Evolutionary conservation across 2,797 vertebrate species (phyloP).

Genomic region (Margarornis squamiger): DNA sequence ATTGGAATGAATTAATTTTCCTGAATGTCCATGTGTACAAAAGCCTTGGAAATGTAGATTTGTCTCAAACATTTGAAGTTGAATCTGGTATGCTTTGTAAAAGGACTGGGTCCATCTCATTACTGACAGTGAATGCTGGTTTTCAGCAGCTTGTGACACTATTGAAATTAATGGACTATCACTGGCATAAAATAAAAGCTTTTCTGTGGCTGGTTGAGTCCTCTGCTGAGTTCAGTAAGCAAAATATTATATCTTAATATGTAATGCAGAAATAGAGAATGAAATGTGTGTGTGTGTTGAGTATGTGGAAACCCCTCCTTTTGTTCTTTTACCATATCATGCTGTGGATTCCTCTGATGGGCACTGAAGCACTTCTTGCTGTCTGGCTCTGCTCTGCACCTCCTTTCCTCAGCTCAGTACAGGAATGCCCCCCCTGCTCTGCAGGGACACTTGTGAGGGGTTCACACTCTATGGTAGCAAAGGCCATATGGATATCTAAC

Average conservation of each 20-base stretch:
- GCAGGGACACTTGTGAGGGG: background rate
- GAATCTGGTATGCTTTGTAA: background rate
- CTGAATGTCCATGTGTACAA: background rate
- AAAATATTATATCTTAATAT: background rate
- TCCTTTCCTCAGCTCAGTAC: background rate
- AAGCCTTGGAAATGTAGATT: background rate
- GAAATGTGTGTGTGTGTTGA: background rate
- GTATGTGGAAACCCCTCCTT: background rate
- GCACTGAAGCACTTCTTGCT: background rate
- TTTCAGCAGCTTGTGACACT: conserved; percentile 2
- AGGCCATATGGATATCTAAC: background rate
- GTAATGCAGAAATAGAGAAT: background rate
- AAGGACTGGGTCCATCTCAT: background rate
- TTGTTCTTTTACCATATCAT: accelerated
- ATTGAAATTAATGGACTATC: background rate
- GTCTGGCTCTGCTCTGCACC: background rate
- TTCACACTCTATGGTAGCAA: background rate
- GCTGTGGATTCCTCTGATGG: background rate
- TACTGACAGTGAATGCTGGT: background rate
- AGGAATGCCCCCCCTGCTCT: background rate
- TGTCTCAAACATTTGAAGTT: background rate
- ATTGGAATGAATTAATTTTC: background rate
- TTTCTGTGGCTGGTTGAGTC: background rate
- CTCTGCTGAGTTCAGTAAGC: background rate
- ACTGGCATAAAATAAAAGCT: conserved; percentile 28